Base-by-base conservation (phyloP, 37 sponge, comb jelly and placozoan species). In the Spongilla lacustris region DNA sequence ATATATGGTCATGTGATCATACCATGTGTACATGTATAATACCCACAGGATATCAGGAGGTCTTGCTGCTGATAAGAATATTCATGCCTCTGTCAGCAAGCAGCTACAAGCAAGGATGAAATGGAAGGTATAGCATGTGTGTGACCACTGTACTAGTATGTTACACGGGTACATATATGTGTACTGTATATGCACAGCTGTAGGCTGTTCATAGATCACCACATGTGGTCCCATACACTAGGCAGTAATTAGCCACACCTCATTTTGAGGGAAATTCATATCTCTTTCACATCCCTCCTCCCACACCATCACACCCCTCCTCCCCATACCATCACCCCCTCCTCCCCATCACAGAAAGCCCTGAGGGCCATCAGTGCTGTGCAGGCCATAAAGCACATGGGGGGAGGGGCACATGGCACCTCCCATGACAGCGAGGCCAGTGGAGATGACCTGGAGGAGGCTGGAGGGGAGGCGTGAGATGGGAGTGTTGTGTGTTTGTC, bases 1-100 rank as follows among this genome's bases (percentile, higher is more conserved):
- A n/a, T n/a, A n/a, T n/a, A n/a, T n/a, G n/a, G n/a, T n/a, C n/a
- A n/a, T n/a, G n/a, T n/a, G n/a, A n/a, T n/a, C n/a, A n/a, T n/a
- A n/a, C n/a, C n/a, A 58, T 17, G 21, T 17, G 58, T 17, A 58
- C 58, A 58, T 17, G 21, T 17, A 58, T 17, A 58, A 1, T n/a
- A n/a, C n/a, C 27, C 66, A 13, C 86, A 98, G 98, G 98, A 96
- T 98, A 68, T 80, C 86, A 75, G 96, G 96, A 48, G 90, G 87
- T 21, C 69, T 77, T 30, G 96, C 96, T 69, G 76, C 80, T 10
- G 81, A 73, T 0, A 86, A 74, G 50, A 87, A 98, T 77, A 98
- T 98, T 49, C 92, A 92, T 78, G 82, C 70, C 2, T 75, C 81
- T 41, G 98, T 98, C 46, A 81, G 88, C 82, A 89, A 94, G 38